Evolutionary conservation across 2,888 invertebrate species (phyloP).

Genomic region (Plebejus anna): DNA sequence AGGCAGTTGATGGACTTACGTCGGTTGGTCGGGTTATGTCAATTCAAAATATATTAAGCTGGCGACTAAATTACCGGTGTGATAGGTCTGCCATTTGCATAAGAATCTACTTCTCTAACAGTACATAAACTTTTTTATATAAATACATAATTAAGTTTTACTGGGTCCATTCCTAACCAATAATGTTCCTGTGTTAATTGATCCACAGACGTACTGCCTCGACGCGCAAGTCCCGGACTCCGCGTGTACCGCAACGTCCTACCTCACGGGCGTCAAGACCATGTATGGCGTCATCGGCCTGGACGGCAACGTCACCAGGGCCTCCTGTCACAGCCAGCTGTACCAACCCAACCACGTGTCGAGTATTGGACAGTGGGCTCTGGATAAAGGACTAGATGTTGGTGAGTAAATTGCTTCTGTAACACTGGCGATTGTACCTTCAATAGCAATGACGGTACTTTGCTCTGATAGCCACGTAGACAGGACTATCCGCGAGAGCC

Average conservation of each 20-base stretch:
- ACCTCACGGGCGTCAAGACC: conserved; percentile 85
- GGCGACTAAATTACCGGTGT: too few species aligned
- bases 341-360: conserved; percentile 79
- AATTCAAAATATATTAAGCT: too few species aligned
- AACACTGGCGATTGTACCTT: conserved; percentile 57
- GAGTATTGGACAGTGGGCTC: conserved; percentile 85
- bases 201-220: conserved; percentile 78
- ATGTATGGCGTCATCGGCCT: conserved; percentile 85
- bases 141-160: too few species aligned
- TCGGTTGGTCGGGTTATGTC: too few species aligned
- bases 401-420: conserved; percentile 46
- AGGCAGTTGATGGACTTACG: too few species aligned
- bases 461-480: conserved; percentile 83
- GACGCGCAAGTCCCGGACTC: conserved; percentile 87
- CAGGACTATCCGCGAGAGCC: conserved; percentile 69
- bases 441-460: conserved; percentile 67
- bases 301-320: conserved; percentile 81
- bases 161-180: too few species aligned
- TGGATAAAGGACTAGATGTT: conserved; percentile 70
- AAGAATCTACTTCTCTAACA: too few species aligned
- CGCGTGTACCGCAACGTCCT: conserved; percentile 86
- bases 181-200: background rate
- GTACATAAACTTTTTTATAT: too few species aligned
- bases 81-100: too few species aligned
- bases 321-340: conserved; percentile 82